Conservation (phyloP, 2,888 invertebrate genomes). For the Opisthograptis luteolata region DNA sequence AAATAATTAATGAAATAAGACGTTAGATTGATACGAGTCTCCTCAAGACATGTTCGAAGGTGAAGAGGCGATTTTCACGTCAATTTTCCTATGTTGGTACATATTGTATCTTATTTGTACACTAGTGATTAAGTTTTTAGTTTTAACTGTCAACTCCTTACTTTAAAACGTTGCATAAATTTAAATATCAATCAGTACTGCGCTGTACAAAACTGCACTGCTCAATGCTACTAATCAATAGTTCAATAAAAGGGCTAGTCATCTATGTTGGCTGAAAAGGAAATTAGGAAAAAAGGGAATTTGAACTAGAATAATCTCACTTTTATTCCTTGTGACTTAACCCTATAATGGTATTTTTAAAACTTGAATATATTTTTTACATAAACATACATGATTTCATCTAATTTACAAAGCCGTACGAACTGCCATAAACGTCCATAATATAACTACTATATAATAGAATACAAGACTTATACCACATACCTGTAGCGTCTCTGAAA, state of each 20-base stretch:
- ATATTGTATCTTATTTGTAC: constrained; percentile 22
- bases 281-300: neutral
- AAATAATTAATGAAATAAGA: neutral
- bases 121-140: constrained; percentile 10
- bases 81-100: constrained; percentile 20
- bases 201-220: no score
- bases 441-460: constrained; percentile 1
- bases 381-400: constrained; percentile 16
- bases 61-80: constrained; percentile 12
- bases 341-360: no score
- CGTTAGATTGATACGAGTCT: constrained; percentile 2
- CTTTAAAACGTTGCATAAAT: no score
- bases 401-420: constrained; percentile 27
- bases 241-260: no score
- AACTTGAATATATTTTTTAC: no score
- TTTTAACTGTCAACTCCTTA: no score
- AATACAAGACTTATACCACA: constrained; percentile 11
- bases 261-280: neutral
- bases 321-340: neutral
- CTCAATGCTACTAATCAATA: no score
- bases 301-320: neutral
- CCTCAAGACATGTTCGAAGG: neutral
- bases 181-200: no score
- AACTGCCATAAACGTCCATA: constrained; percentile 30
- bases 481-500: constrained; percentile 23